Conservation (phyloP, 2,113 vertebrate genomes). For the Hylia prasina region DNA sequence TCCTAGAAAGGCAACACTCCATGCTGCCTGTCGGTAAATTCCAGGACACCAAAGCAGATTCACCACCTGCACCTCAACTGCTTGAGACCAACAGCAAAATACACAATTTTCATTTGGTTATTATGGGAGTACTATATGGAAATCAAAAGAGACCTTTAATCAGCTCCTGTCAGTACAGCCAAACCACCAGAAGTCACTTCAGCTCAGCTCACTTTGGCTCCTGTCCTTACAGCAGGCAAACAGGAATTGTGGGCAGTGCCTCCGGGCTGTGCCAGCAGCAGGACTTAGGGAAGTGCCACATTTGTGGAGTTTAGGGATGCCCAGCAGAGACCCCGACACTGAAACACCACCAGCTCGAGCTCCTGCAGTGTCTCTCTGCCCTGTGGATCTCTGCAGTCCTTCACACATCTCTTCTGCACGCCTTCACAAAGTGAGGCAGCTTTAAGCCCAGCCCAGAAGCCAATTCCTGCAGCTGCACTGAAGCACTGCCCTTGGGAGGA, state of each 20-base stretch:
- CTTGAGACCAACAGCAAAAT: not conserved
- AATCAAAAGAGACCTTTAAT: not conserved
- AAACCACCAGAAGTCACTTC: not conserved
- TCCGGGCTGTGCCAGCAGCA: not conserved
- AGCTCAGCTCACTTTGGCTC: not conserved
- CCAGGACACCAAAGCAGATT: not conserved
- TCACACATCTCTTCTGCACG: not conserved
- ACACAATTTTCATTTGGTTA: not conserved
- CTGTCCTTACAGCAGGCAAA: not conserved
- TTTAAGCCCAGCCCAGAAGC: not conserved
- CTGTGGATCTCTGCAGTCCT: not conserved
- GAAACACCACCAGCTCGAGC: not conserved
- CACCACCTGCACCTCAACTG: not conserved
- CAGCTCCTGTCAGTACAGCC: not conserved
- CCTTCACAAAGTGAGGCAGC: not conserved
- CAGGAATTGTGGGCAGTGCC: not conserved
- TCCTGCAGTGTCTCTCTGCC: not conserved
- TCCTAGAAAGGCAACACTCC: not conserved
- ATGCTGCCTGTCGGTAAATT: not conserved
- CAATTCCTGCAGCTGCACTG: not conserved
- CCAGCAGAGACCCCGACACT: not conserved
- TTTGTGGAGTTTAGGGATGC: not conserved
- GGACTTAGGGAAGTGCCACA: not conserved
- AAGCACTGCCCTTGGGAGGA: not conserved
- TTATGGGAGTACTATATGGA: not conserved